Base-by-base conservation (phyloP, 37 sponge, comb jelly and placozoan species). In the Crambe crambe region DNA sequence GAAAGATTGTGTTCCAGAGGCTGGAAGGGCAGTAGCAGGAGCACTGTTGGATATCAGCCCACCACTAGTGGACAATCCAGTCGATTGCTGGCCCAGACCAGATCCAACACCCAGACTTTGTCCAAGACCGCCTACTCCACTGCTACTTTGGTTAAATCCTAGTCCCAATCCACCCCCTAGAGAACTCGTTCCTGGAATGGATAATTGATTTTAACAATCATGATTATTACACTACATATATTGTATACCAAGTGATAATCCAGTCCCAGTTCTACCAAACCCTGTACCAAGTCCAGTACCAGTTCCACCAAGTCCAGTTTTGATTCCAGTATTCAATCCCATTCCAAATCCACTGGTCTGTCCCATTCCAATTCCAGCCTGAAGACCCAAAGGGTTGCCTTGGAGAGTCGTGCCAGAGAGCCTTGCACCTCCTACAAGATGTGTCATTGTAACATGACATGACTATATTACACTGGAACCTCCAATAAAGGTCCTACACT, bases 311-410 rank as follows among this genome's bases (percentile, higher is more conserved):
- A 47, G 51, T 47, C 51, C 51, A 47, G 51, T 47, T 12, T 12
- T 12, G 12, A 47, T 47, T 12, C 51, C 12, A 47, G 51, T 30
- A 31, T 34, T 9, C 32, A 65, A 30, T 65, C 66, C 66, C 31
- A 32, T 65, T 65, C 66, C 66, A 65, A 65, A 26, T 58, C 59
- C 59, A 58, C 25, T 58, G 3, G 59, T 26, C 21, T 31, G 58
- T 47, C 34, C 56, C 60, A 58, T n/a, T 75, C 76, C 76, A 23
- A 32, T 75, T 15, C 76, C 76, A 42, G 37, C 1, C 3, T 6
- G 29, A 69, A 69, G 21, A 34, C 70, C 75, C 9, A 27, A 27
- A 70, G 72, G 8, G 26, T 37, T 37, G 41, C 6, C 18, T 32
- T 35, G 36, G 6, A 70, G 6, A 38, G 36, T 35, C 27, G 15